Evolutionary conservation across 2,888 invertebrate genomes (phyloP).

Genomic region (Clostera curtula): DNA sequence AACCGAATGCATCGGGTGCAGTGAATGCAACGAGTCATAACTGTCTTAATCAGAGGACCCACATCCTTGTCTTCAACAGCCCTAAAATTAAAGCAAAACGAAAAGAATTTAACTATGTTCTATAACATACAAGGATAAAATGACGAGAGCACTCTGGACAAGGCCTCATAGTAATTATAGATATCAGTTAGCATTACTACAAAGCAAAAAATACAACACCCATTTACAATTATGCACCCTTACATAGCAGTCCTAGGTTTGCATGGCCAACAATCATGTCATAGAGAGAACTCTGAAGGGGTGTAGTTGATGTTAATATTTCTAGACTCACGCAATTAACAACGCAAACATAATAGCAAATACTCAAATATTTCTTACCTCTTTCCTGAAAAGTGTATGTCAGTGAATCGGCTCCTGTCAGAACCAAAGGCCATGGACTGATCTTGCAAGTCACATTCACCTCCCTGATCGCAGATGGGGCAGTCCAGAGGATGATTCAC

Average conservation of each 20-base stretch:
- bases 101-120: neutral
- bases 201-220: too few species aligned
- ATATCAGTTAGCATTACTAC: too few species aligned
- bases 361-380: constrained; percentile 67
- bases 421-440: constrained; percentile 99
- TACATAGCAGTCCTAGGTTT: too few species aligned
- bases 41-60: constrained; percentile 97
- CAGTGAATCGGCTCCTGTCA: constrained; percentile 93
- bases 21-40: constrained; percentile 99
- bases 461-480: constrained; percentile 99
- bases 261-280: too few species aligned
- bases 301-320: too few species aligned
- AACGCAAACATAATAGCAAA: too few species aligned
- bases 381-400: constrained; percentile 93
- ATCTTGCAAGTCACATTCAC: constrained; percentile 96
- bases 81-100: constrained; percentile 52
- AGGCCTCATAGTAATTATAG: too few species aligned
- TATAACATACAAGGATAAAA: neutral
- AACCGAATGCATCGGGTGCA: constrained; percentile 98
- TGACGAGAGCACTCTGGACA: too few species aligned
- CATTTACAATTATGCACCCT: too few species aligned
- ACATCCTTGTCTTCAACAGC: constrained; percentile 99
- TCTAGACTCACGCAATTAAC: too few species aligned
- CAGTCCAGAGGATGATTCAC: constrained; percentile 99
- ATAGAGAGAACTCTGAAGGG: too few species aligned